phyloP scores from a whole-genome alignment of 2,797 vertebrate species.

The Allobates femoralis region DNA sequence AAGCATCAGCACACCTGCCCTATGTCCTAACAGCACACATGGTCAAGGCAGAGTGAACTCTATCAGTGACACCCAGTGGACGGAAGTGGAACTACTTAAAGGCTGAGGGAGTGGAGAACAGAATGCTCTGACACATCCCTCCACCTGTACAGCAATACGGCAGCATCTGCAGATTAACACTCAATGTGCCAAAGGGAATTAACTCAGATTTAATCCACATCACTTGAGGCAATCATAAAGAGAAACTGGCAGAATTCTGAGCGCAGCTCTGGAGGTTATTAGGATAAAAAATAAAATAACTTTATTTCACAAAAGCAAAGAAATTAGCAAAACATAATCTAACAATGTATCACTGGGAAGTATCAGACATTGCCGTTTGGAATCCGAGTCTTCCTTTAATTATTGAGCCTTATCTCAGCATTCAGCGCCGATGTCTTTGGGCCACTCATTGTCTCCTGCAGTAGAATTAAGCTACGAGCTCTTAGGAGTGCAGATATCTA shows the following conservation, averaged over 20 bases:
- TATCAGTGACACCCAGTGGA: too few species aligned
- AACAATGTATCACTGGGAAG: not conserved
- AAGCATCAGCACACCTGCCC: too few species aligned
- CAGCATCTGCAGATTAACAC: too few species aligned
- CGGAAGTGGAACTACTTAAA: too few species aligned
- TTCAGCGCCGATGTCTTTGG: not conserved
- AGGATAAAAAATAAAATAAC: not conserved
- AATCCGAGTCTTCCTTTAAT: not conserved
- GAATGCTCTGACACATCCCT: too few species aligned
- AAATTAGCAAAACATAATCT: not conserved
- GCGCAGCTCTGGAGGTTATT: not conserved
- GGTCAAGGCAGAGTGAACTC: too few species aligned
- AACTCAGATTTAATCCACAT: too few species aligned
- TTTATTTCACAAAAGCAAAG: constrained; percentile 1
- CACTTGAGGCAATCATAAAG: too few species aligned
- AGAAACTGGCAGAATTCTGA: not conserved
- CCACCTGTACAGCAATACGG: too few species aligned
- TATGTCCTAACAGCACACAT: too few species aligned
- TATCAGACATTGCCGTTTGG: not conserved
- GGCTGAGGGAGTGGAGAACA: too few species aligned
- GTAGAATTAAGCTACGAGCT: not conserved
- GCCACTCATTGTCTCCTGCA: not conserved
- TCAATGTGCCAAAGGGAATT: too few species aligned
- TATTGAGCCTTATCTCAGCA: not conserved
- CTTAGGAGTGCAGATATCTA: not conserved